A percentile compares a stretch with the other conserved stretches of the same genome.
Conservation (phyloP, 2,888 invertebrate genomes). For the Zootermopsis nevadensis region DNA sequence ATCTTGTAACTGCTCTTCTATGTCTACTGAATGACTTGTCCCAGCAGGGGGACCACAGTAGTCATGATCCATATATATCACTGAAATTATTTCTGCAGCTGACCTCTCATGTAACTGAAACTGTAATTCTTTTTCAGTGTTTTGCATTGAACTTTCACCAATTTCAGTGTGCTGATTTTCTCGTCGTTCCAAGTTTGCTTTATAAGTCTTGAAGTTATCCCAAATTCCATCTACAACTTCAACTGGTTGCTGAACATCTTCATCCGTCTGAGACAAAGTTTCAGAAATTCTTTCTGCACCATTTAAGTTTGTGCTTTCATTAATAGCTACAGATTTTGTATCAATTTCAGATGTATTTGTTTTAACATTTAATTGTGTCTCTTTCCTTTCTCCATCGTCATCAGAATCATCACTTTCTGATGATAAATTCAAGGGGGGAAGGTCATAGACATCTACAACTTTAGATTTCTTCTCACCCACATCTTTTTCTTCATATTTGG, state of each 20-base stretch:
- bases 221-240: conserved; percentile 77
- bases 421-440: conserved; percentile 82
- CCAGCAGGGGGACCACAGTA: conserved; percentile 68
- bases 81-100: conserved; percentile 53
- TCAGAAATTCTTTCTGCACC: conserved; percentile 27
- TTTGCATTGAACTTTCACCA: conserved; percentile 11
- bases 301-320: conserved; percentile 39
- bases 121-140: background rate
- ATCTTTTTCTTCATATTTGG: conserved; percentile 61
- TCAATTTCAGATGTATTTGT: conserved; percentile 55
- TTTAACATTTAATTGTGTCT: conserved; percentile 19
- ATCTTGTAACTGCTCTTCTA: conserved; percentile 18
- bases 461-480: conserved; percentile 46
- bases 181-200: conserved; percentile 74
- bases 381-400: conserved; percentile 67
- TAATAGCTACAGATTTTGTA: conserved; percentile 2
- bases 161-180: conserved; percentile 54
- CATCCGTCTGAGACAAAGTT: background rate
- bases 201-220: conserved; percentile 82
- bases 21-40: conserved; percentile 17
- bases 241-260: conserved; percentile 64
- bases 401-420: conserved; percentile 83
- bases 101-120: background rate
- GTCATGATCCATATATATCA: conserved; percentile 75
- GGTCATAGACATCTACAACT: conserved; percentile 72